phyloP scores from a whole-genome alignment of 2,113 vertebrate genomes.

The Nanorana parkeri region DNA sequence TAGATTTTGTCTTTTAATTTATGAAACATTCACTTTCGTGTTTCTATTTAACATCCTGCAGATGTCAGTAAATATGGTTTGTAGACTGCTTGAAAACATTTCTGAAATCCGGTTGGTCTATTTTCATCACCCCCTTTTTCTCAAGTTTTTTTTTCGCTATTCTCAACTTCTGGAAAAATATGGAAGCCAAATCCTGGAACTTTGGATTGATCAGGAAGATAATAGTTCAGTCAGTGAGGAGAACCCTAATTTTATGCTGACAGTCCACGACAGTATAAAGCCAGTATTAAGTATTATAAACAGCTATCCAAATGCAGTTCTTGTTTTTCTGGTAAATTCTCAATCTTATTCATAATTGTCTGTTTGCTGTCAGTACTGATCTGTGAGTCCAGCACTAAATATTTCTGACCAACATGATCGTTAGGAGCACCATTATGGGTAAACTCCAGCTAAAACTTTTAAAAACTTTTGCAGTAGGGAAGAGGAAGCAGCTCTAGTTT shows the following conservation, averaged over 20 bases:
- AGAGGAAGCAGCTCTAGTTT: too few relatives aligned
- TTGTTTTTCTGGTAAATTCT: constrained; percentile 84
- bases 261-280: constrained; percentile 52
- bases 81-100: constrained; percentile 72
- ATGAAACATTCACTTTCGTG: neutral
- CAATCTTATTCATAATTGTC: too few relatives aligned
- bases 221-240: constrained; percentile 58
- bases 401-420: too few relatives aligned
- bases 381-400: too few relatives aligned
- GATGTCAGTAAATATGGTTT: constrained; percentile 77
- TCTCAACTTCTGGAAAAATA: constrained; percentile 82
- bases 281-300: constrained; percentile 78
- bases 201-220: constrained; percentile 81
- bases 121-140: constrained; percentile 80
- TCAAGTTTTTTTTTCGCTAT: constrained; percentile 84
- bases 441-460: too few relatives aligned
- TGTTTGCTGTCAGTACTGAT: too few relatives aligned
- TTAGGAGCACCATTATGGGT: too few relatives aligned
- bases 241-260: constrained; percentile 31
- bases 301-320: constrained; percentile 74
- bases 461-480: too few relatives aligned
- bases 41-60: constrained; percentile 60
- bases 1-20: too few relatives aligned
- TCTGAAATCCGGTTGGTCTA: constrained; percentile 79
- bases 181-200: constrained; percentile 77